Percentiles rank a stretch among this genome's conserved stretches.
These are phyloP conservation scores for Heterocephalus glaber DNA, from an alignment of 2,113 vertebrate genomes.

Conservation along the genomic window DNA sequence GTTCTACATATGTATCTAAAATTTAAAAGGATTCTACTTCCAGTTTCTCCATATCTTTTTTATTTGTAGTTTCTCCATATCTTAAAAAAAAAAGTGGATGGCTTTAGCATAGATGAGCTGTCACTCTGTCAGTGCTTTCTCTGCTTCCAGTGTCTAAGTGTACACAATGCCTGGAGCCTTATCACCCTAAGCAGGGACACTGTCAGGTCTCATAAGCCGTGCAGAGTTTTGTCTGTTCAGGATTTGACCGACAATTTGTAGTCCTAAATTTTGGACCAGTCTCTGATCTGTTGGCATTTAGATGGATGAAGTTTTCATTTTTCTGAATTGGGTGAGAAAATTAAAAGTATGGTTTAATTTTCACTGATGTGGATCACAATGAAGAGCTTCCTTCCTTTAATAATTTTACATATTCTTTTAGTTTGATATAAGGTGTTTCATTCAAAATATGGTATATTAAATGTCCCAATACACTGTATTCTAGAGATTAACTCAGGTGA, in stretches of 20 bases:
- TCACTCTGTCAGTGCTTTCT: slow-evolving; percentile 48
- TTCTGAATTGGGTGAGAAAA: slow-evolving; percentile 46
- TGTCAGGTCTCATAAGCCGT: slow-evolving; percentile 50
- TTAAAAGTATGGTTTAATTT: slow-evolving; percentile 21
- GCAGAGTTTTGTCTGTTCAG: not conserved
- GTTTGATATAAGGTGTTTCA: slow-evolving; percentile 33
- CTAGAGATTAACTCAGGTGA: slow-evolving; percentile 38
- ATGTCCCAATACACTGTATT: not conserved
- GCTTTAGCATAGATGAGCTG: not conserved
- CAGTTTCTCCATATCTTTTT: slow-evolving; percentile 15
- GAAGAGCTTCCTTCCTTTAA: slow-evolving; percentile 44
- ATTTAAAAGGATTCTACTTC: slow-evolving; percentile 14
- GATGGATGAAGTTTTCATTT: slow-evolving; percentile 35
- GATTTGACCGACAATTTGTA: slow-evolving; percentile 36
- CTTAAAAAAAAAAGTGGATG: slow-evolving; percentile 13
- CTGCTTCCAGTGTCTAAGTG: not conserved
- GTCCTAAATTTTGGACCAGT: not conserved
- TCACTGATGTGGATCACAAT: not conserved
- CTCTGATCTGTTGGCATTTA: not conserved
- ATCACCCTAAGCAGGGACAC: slow-evolving; percentile 43
- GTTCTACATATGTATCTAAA: not conserved
- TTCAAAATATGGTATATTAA: not conserved
- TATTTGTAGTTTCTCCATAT: not conserved
- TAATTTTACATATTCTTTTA: slow-evolving; percentile 26
- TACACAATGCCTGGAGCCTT: not conserved